A percentile compares a stretch with the other conserved stretches of the same genome.
phyloP scores from a whole-genome alignment of 2,888 invertebrate genomes.

The Eutolmus rufibarbis region DNA sequence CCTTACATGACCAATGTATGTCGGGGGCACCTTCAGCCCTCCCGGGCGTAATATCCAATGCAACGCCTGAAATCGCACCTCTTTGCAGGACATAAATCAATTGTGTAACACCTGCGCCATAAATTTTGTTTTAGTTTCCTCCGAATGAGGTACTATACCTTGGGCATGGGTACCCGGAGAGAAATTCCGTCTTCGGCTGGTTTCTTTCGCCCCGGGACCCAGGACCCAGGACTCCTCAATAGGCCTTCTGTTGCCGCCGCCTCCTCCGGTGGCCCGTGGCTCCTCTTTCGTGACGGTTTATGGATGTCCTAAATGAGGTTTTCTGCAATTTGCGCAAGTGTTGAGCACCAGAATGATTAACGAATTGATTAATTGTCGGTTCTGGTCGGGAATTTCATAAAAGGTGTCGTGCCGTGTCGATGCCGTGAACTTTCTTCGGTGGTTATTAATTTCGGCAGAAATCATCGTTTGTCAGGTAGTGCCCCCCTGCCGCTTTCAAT shows the following conservation, averaged over 20 bases:
- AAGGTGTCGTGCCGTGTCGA: constrained; percentile 16
- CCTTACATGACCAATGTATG: constrained; percentile 37
- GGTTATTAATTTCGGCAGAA: background rate
- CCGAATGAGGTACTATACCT: constrained; percentile 1
- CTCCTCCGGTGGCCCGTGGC: background rate
- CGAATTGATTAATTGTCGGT: constrained; percentile 38
- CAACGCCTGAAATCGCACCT: constrained; percentile 17
- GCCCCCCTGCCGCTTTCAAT: background rate
- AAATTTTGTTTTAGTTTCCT: constrained; percentile 44
- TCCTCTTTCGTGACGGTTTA: constrained; percentile 37
- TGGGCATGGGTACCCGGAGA: background rate
- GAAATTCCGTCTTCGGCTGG: constrained; percentile 17
- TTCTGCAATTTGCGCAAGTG: constrained; percentile 24
- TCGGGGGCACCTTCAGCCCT: constrained; percentile 15
- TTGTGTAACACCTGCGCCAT: constrained; percentile 49
- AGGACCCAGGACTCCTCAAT: background rate
- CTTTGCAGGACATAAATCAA: constrained; percentile 47
- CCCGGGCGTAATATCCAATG: constrained; percentile 19
- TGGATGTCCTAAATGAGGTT: constrained; percentile 36
- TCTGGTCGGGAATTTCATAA: constrained; percentile 29
- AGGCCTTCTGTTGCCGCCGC: constrained; percentile 4
- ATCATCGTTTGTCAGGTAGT: background rate
- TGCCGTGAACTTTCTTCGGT: background rate
- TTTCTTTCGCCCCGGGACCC: background rate
- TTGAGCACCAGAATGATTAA: constrained; percentile 31